Percentiles rank a stretch among this genome's conserved stretches.
These are phyloP conservation scores for Adineta ricciae DNA, from an alignment of 2,888 invertebrate species.

Conservation along the genomic window DNA sequence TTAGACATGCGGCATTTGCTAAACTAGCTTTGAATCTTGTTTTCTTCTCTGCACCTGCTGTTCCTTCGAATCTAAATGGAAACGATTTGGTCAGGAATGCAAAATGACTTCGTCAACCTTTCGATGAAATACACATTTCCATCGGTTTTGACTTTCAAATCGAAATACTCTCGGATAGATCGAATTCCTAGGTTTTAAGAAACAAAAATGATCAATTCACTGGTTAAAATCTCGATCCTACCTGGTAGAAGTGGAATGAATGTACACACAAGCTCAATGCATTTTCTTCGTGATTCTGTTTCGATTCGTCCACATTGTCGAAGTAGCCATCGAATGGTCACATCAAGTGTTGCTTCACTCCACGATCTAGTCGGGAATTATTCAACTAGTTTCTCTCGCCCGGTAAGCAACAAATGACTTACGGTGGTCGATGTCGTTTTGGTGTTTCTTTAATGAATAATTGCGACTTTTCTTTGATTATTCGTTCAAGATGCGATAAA, in stretches of 20 bases:
- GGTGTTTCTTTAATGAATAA: constrained; percentile 39
- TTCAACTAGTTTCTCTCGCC: constrained; percentile 34
- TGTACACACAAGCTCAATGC: constrained; percentile 40
- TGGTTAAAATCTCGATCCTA: not conserved
- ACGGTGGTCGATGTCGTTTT: constrained; percentile 39
- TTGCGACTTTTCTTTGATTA: constrained; percentile 52
- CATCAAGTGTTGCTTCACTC: constrained; percentile 27
- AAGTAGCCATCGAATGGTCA: constrained; percentile 42
- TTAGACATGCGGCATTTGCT: constrained; percentile 38
- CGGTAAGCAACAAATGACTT: constrained; percentile 35
- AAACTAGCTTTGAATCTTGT: constrained; percentile 37
- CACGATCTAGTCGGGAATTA: constrained; percentile 34
- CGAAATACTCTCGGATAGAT: constrained; percentile 26
- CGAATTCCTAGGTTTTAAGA: not conserved
- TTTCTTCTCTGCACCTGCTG: constrained; percentile 36
- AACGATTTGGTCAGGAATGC: not conserved
- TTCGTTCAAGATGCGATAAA: constrained; percentile 57
- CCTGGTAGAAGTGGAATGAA: constrained; percentile 22
- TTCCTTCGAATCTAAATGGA: constrained; percentile 41
- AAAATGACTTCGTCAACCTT: constrained; percentile 19
- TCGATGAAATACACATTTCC: constrained; percentile 39
- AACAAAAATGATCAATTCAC: no score
- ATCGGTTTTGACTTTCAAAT: constrained; percentile 36
- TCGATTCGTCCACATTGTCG: constrained; percentile 49
- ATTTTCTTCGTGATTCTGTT: constrained; percentile 49